phyloP scores from a whole-genome alignment of 1,140 invertebrate species.

The Drosophila ambigua region DNA sequence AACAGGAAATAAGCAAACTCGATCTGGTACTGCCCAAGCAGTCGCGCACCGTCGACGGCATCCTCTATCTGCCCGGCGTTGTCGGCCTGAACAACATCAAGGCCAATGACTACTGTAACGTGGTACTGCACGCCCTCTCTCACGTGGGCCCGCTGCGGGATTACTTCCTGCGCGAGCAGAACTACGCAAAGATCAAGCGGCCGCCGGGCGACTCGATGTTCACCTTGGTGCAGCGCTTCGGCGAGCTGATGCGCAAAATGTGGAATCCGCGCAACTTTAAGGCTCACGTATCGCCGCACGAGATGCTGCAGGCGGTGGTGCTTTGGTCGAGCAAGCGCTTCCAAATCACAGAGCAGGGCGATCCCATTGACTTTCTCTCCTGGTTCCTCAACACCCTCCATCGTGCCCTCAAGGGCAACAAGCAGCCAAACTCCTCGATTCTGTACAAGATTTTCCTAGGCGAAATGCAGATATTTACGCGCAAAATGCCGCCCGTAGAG shows the following conservation, averaged over 20 bases:
- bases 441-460: conserved; percentile 98
- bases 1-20: conserved; percentile 89
- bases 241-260: conserved; percentile 98
- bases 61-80: conserved; percentile 97
- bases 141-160: conserved; percentile 97
- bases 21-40: conserved; percentile 92
- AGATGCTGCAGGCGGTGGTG: conserved; percentile 99
- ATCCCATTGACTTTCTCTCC: conserved; percentile 98
- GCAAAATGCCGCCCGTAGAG: conserved; percentile 97
- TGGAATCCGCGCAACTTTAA: conserved; percentile 99
- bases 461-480: conserved; percentile 96
- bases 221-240: conserved; percentile 97
- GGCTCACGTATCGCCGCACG: conserved; percentile 99
- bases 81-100: conserved; percentile 99
- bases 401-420: conserved; percentile 93
- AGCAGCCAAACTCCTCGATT: conserved; percentile 93
- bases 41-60: conserved; percentile 97
- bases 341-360: conserved; percentile 99
- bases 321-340: conserved; percentile 99
- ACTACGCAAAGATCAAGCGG: conserved; percentile 94
- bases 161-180: conserved; percentile 97
- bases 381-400: conserved; percentile 98
- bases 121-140: conserved; percentile 97
- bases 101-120: conserved; percentile 99
- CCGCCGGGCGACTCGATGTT: conserved; percentile 96